Base-by-base conservation (phyloP, 2,797 vertebrate genomes). In the Halcyon leucocephala region DNA sequence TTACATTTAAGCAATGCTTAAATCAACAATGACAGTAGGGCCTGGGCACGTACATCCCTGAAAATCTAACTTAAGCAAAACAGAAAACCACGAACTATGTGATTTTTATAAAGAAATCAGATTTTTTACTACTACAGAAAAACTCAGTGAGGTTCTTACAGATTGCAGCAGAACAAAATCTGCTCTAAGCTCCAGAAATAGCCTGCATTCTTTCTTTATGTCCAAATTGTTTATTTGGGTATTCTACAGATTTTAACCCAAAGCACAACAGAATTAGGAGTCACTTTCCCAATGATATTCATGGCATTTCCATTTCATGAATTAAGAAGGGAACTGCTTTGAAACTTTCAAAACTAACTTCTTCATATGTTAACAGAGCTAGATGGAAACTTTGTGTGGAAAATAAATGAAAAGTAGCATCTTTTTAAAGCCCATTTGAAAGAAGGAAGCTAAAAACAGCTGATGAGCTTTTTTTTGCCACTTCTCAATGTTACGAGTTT, bases 21-120 rank as follows among this genome's bases (percentile, higher is more conserved):
- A 85, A 80, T 95, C 71, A 95, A 64, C 74, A 93, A 52, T 57
- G 92, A 64, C 26, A 82, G 86, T 61, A 41, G 95, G 82, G 41
- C 70, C 58, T 28, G 57, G 74, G 67, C 44, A 96, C 12, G 10
- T 33, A 90, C 21, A 46, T 61, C 21, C 46, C 54, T 33, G 29
- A 71, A 93, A 80, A 79, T 28, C 26, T 60, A 52, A 31, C 25
- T 57, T 41, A 57, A 69, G 24, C 15, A 24, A 79, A 86, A 86
- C 2, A 5, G 37, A 88, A 93, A 77, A 37, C 17, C 29, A 70
- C 26, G 46, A 71, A 46, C 41, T 31, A 41, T 0, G 0, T 25
- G 35, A 71, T 22, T 5, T 21, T 52, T 51, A 8, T 25, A 67
- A 16, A 57, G 31, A 66, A 19, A 61, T 29, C 54, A 55, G 37